Conservation (phyloP, 2,888 invertebrate genomes). For the Melipona bicolor region DNA sequence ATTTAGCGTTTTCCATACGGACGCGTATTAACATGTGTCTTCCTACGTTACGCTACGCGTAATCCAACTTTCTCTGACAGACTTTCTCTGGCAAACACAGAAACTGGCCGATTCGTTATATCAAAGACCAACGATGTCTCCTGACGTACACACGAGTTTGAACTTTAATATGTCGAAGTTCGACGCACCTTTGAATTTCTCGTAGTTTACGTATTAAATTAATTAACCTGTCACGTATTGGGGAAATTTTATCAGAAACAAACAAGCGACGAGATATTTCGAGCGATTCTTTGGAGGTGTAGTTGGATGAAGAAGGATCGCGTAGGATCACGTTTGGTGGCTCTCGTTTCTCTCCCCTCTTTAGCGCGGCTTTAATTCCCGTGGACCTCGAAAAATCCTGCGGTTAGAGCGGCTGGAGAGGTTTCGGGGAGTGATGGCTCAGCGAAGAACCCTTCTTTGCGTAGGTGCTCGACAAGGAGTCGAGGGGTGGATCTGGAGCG, state of each 20-base stretch:
- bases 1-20: constrained; percentile 63
- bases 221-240: no score
- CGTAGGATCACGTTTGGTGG: neutral
- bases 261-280: no score
- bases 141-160: no score
- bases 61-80: neutral
- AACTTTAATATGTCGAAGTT: no score
- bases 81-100: constrained; percentile 10
- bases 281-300: no score
- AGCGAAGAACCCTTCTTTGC: constrained; percentile 54
- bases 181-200: no score
- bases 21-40: constrained; percentile 22
- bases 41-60: neutral
- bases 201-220: no score
- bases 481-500: constrained; percentile 24
- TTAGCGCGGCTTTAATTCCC: constrained; percentile 11
- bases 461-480: constrained; percentile 44
- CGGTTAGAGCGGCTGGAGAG: constrained; percentile 30
- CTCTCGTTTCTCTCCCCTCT: neutral
- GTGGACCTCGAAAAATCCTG: neutral
- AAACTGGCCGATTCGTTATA: no score
- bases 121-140: no score
- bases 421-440: constrained; percentile 34
- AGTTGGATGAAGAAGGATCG: no score
- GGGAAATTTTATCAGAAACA: no score